phyloP scores from a whole-genome alignment of 2,797 vertebrate genomes.

The Silurus aristotelis region DNA sequence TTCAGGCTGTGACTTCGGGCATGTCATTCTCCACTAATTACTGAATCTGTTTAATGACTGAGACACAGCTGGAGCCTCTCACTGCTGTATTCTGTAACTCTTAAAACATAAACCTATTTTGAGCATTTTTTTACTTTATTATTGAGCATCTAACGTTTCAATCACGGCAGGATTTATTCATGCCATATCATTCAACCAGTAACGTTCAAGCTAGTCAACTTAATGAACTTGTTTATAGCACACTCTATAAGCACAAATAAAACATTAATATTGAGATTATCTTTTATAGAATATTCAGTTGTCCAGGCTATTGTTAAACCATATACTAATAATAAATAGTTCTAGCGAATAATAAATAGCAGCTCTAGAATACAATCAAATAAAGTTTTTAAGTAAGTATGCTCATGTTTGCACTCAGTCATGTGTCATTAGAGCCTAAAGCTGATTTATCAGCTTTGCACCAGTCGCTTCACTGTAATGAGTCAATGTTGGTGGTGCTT shows the following conservation, averaged over 20 bases:
- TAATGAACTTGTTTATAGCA: background rate
- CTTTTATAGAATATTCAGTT: background rate
- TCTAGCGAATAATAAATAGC: background rate
- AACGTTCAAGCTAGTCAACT: background rate
- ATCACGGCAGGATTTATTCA: background rate
- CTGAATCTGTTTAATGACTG: background rate
- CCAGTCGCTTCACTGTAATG: background rate
- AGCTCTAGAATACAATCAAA: background rate
- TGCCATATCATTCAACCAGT: background rate
- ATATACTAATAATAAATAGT: background rate
- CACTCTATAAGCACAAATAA: background rate
- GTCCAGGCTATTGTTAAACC: background rate
- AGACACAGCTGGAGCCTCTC: background rate
- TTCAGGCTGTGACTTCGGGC: background rate
- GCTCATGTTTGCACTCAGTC: background rate
- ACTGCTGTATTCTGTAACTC: background rate
- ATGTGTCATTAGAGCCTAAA: conserved; percentile 46
- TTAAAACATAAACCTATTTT: background rate
- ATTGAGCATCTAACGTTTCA: background rate
- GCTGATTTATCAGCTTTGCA: conserved; percentile 64
- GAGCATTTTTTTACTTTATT: background rate
- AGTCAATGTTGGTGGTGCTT: conserved; percentile 49
- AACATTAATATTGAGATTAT: background rate
- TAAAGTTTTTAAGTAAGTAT: background rate
- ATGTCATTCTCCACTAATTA: conserved; percentile 10